These are phyloP conservation scores for Oceanodroma tethys DNA, from an alignment of 2,113 vertebrate genomes.

Conservation along the genomic window DNA sequence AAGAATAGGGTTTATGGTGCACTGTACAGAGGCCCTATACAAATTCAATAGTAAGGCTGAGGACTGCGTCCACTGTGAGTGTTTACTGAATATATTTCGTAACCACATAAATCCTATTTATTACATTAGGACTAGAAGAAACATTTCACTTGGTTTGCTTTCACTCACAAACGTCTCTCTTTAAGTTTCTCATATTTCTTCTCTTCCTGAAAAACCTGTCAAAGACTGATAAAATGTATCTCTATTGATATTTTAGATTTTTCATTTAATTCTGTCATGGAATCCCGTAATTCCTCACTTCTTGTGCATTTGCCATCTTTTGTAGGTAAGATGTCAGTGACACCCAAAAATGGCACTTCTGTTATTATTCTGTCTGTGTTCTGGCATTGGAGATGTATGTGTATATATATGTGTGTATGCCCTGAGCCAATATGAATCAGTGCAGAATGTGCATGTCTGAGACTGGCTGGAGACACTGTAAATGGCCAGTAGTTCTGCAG, in stretches of 20 bases:
- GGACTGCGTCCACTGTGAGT: background rate
- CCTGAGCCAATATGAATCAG: background rate
- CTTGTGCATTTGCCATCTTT: background rate
- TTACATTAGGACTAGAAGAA: background rate
- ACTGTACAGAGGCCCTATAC: background rate
- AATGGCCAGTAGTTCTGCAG: background rate
- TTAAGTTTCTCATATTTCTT: background rate
- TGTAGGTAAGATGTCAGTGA: background rate
- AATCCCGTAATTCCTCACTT: background rate
- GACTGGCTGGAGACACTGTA: background rate
- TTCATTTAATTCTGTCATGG: background rate
- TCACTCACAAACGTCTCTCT: background rate
- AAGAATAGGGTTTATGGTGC: background rate
- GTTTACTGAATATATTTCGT: background rate
- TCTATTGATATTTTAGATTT: background rate
- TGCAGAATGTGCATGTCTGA: rapidly evolving
- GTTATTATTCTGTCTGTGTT: background rate
- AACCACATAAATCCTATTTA: background rate
- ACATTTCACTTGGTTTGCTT: background rate
- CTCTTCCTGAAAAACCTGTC: background rate
- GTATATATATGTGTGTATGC: background rate
- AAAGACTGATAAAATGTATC: background rate
- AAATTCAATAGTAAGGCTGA: background rate
- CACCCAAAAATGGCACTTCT: background rate
- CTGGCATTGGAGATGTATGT: background rate